These are phyloP conservation scores for Monoplex corrugatus DNA, from an alignment of 2,888 invertebrate species.

Conservation along the genomic window DNA sequence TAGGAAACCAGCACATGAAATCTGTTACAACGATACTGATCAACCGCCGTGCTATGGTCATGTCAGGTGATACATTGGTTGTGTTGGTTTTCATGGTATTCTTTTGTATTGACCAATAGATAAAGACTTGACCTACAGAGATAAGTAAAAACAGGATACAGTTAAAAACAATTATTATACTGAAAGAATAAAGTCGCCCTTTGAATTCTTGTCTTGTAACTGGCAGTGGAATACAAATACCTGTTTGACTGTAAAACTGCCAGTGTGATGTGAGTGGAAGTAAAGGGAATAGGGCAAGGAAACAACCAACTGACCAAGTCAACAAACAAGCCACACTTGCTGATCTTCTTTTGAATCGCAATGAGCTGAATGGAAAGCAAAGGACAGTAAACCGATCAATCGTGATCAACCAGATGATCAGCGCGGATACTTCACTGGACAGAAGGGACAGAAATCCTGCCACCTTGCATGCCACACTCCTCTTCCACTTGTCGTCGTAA, in stretches of 20 bases:
- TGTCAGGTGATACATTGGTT: background rate
- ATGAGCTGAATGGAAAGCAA: conserved; percentile 38
- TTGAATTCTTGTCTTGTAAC: conserved; percentile 37
- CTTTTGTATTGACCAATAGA: background rate
- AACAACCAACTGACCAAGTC: conserved; percentile 32
- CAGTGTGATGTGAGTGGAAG: conserved; percentile 46
- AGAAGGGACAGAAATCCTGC: conserved; percentile 48
- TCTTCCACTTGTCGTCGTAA: conserved; percentile 44
- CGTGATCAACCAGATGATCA: conserved; percentile 49
- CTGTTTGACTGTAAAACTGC: conserved; percentile 52
- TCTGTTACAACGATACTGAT: background rate
- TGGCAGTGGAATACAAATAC: conserved; percentile 47
- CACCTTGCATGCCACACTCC: conserved; percentile 44
- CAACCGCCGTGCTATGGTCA: background rate
- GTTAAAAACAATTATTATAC: conserved; percentile 48
- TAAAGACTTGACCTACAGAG: background rate
- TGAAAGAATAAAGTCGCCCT: conserved; percentile 46
- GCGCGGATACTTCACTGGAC: conserved; percentile 45
- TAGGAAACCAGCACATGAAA: conserved; percentile 13
- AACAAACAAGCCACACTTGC: conserved; percentile 41
- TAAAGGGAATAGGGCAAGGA: conserved; percentile 46
- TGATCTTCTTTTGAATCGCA: conserved; percentile 48
- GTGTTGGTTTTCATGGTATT: background rate
- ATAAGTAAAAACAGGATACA: conserved; percentile 45
- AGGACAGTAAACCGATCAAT: conserved; percentile 49